phyloP scores from a whole-genome alignment of 30 jellyfish, hydroid and myxozoan genomes.

The Cassiopea xamachana region DNA sequence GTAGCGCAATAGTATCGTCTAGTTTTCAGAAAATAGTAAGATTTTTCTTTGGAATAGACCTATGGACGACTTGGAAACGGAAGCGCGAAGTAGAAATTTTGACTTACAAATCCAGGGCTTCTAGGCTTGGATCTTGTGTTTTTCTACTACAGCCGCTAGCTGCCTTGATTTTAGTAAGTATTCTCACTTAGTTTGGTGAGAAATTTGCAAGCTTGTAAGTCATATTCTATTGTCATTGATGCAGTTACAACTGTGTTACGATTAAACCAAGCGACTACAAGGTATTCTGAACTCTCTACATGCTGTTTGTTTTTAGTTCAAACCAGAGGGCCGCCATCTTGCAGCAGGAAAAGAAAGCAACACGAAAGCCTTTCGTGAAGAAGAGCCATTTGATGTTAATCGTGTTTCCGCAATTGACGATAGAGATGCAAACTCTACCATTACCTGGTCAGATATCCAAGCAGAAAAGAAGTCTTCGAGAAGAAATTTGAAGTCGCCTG shows the following conservation, averaged over 20 bases:
- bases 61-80: no score
- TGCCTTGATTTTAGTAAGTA: no score
- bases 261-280: background rate
- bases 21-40: no score
- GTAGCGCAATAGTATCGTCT: no score
- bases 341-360: background rate
- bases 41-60: no score
- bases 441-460: conserved; percentile 48
- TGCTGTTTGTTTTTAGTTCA: background rate
- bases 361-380: background rate
- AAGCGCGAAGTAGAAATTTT: no score
- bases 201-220: no score
- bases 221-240: no score
- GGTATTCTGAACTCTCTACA: background rate
- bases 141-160: no score
- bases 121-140: no score
- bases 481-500: conserved; percentile 7
- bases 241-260: background rate
- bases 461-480: conserved; percentile 18
- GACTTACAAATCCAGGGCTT: no score
- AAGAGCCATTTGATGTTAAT: background rate
- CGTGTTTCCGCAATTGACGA: background rate
- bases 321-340: background rate
- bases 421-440: conserved; percentile 17
- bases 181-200: no score